Percentiles rank a stretch among this genome's conserved stretches.
Evolutionary conservation across 92 coral and sea anemone genomes (phyloP).

Genomic region (Diadumene lineata): DNA sequence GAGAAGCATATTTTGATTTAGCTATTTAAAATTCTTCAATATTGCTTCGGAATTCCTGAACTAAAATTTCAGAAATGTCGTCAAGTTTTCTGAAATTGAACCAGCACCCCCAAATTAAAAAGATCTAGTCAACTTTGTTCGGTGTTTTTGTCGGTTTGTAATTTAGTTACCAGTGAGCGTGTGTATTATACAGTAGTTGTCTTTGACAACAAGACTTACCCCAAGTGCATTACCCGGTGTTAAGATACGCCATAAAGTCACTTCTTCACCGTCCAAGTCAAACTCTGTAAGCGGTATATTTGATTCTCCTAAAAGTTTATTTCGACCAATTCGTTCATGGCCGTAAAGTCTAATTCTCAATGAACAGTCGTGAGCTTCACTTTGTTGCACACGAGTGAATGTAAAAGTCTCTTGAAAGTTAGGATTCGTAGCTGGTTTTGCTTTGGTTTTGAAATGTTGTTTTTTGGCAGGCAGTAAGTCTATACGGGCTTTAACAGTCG

Average conservation of each 20-base stretch:
- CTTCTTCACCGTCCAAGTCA: constrained; percentile 92
- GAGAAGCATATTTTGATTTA: neutral
- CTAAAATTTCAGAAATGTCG: neutral
- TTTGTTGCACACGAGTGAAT: constrained; percentile 90
- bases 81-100: neutral
- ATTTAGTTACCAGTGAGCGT: constrained; percentile 13
- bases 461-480: constrained; percentile 86
- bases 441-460: constrained; percentile 93
- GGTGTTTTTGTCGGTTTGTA: neutral
- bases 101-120: neutral
- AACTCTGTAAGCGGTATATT: constrained; percentile 80
- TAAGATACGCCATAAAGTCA: constrained; percentile 86
- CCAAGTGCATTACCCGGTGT: constrained; percentile 90
- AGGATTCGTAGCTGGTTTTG: constrained; percentile 90
- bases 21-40: neutral
- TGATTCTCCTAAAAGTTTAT: constrained; percentile 90
- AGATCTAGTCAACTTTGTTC: neutral
- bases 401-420: constrained; percentile 97
- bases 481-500: constrained; percentile 88
- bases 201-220: constrained; percentile 54
- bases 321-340: constrained; percentile 88
- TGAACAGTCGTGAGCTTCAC: constrained; percentile 79
- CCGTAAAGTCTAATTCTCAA: constrained; percentile 93
- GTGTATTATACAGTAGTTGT: too few relatives aligned
- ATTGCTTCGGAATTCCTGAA: neutral